Percentiles rank a stretch among this genome's conserved stretches.
phyloP scores from a whole-genome alignment of 2,797 vertebrate genomes.

The Anisognathus igniventris region DNA sequence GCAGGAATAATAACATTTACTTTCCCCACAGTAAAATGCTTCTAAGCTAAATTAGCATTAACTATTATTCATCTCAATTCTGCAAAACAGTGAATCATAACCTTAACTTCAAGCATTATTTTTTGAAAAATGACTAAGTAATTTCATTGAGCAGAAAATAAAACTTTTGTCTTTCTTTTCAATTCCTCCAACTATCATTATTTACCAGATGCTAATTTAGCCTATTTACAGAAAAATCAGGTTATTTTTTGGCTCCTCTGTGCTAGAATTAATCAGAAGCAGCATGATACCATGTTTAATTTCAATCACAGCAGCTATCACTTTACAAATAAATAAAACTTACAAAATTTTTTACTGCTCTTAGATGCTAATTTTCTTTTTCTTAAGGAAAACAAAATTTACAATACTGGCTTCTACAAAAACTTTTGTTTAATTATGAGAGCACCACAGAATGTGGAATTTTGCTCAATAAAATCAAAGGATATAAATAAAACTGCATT shows the following conservation, averaged over 20 bases:
- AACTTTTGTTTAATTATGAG: slow-evolving; percentile 17
- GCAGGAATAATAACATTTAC: slow-evolving; percentile 27
- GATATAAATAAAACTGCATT: not conserved
- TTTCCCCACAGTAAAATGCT: not conserved
- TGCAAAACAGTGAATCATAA: slow-evolving; percentile 16
- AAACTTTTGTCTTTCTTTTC: slow-evolving; percentile 30
- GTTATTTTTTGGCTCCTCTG: slow-evolving; percentile 39
- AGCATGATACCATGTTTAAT: slow-evolving; percentile 67
- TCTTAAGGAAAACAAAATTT: not conserved
- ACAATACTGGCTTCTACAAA: not conserved
- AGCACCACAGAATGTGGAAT: not conserved
- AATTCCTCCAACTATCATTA: slow-evolving; percentile 27
- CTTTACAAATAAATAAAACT: slow-evolving; percentile 57
- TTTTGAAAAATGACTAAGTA: not conserved
- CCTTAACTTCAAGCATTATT: not conserved
- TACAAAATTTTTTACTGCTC: not conserved
- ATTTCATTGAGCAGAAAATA: slow-evolving; percentile 2
- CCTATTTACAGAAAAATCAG: slow-evolving; percentile 59
- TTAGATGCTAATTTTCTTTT: not conserved
- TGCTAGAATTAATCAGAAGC: slow-evolving; percentile 68
- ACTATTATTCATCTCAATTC: not conserved
- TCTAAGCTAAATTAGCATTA: slow-evolving; percentile 24
- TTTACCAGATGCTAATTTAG: slow-evolving; percentile 55
- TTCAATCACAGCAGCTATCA: slow-evolving; percentile 66
- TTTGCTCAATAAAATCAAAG: slow-evolving; percentile 5